Evolutionary conservation across 1,140 invertebrate genomes (phyloP), one percentile per base, ranked within the genome.

Genomic region (Elymnias hypermnestra): DNA sequence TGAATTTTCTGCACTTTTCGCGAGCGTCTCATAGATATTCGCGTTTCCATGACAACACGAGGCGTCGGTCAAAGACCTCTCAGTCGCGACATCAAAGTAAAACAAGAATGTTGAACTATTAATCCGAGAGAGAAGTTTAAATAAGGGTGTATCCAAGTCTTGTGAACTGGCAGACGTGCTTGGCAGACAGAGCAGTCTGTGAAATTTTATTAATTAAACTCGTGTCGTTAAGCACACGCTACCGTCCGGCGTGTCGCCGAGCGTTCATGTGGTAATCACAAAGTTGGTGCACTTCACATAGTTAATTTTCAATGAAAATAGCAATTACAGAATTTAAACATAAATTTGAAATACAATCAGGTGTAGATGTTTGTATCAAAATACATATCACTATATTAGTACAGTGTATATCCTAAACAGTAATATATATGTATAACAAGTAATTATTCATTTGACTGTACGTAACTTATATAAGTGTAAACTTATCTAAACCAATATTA

Each of bases 21-120:
- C 57, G 57, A 59, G 55, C 43, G 49, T 62, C 57, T 53, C 58
- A 61, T 64, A 77, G 63, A 57, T 76, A 73, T 65, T 40, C 44
- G 40, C 62, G 72, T 81, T 63, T 58, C 64, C 58, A 75, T 75
- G 57, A 57, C 55, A 60, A 77, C 71, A 23, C 42, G 58, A 41
- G 64, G 74, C 71, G 63, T 72, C 72, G 75, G 75, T 76, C 78
- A 69, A 64, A 65, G 72, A 79, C 75, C 78, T 70, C 61, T 46
- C 23, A 55, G 75, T 79, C 66, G 72, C 72, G 73, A 77, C 78
- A 69, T 63, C 62, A 66, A 76, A 75, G 66, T 72, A 72, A 71
- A 79, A 75, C 67, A 76, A 76, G 63, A 76, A 73, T 68, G 57
- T 56, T 63, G 57, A 62, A 72, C 71, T 75, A 73, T 70, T 76